phyloP scores from a whole-genome alignment of 2,888 invertebrate species.

The Mycalesis mineus region DNA sequence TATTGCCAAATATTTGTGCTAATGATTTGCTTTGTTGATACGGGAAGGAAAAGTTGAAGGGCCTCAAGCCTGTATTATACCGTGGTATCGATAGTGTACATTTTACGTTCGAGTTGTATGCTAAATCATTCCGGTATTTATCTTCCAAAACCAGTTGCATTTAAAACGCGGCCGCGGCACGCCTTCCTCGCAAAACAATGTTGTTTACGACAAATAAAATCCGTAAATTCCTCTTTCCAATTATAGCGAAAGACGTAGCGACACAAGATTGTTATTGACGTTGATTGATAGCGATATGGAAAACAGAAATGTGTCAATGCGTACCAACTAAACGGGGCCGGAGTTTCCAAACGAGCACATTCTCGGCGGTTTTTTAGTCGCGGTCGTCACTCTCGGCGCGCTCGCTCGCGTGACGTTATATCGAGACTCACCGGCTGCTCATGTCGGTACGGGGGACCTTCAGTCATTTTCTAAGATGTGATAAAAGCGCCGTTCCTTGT shows the following conservation, averaged over 20 bases:
- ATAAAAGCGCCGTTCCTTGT: slow-evolving; percentile 72
- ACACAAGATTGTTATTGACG: slow-evolving; percentile 7
- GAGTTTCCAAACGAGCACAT: slow-evolving; percentile 18
- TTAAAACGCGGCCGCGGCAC: slow-evolving; percentile 22
- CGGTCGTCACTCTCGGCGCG: slow-evolving; percentile 29
- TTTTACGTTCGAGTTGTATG: background rate
- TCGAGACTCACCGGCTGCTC: slow-evolving; percentile 67
- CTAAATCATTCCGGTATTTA: slow-evolving; percentile 19
- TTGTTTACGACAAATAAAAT: slow-evolving; percentile 6
- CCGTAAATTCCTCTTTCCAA: background rate
- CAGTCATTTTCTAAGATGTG: slow-evolving; percentile 77
- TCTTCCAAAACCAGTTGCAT: slow-evolving; percentile 32
- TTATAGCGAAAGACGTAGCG: background rate
- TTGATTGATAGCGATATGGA: slow-evolving; percentile 25
- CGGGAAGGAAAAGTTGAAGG: background rate
- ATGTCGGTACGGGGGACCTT: slow-evolving; percentile 61
- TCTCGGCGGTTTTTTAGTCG: slow-evolving; percentile 24
- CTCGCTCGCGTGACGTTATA: slow-evolving; percentile 12
- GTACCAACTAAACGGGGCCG: slow-evolving; percentile 9
- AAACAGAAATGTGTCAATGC: slow-evolving; percentile 14
- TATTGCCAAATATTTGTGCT: background rate
- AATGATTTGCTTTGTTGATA: too few relatives aligned
- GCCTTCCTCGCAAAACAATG: slow-evolving; percentile 9
- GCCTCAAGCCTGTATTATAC: background rate
- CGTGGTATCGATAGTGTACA: background rate